Evolutionary conservation across 1,140 invertebrate species (phyloP).

Genomic region (Trichomalopsis sarcophagae): DNA sequence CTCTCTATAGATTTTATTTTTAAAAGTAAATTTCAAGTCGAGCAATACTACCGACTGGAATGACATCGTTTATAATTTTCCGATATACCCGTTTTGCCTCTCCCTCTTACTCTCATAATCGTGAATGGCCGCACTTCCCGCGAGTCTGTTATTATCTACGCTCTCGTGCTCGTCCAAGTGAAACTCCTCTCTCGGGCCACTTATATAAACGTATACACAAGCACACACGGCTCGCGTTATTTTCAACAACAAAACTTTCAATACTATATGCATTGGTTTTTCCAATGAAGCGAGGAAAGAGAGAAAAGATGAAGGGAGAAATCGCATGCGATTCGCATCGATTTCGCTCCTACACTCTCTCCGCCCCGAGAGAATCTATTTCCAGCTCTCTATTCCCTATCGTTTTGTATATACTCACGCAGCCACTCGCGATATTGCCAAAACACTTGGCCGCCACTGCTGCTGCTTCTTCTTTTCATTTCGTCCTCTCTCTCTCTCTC

Average conservation of each 20-base stretch:
- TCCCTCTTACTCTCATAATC: not conserved
- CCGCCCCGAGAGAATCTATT: conserved; percentile 9
- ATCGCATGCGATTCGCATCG: conserved; percentile 18
- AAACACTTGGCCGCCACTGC: conserved; percentile 23
- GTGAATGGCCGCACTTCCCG: not conserved
- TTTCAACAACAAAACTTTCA: not conserved
- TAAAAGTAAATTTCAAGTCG: not conserved
- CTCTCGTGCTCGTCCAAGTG: not conserved
- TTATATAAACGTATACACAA: not conserved
- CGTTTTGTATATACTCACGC: not conserved
- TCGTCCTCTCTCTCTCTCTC: not conserved
- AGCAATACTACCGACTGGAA: not conserved
- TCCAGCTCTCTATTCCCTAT: not conserved
- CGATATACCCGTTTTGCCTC: not conserved
- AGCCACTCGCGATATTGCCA: conserved; percentile 28
- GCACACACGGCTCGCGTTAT: not conserved
- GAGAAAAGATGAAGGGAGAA: conserved; percentile 6
- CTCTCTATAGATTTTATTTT: not conserved
- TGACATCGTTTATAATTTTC: not conserved
- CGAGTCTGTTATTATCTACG: not conserved
- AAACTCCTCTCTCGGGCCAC: conserved; percentile 1
- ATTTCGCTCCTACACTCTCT: not conserved
- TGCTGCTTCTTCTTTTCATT: conserved; percentile 26
- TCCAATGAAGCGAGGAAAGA: conserved; percentile 1
- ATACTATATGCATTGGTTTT: not conserved